Conservation (phyloP, 64 coral and sea anemone genomes). For the Acropora tenuis region DNA sequence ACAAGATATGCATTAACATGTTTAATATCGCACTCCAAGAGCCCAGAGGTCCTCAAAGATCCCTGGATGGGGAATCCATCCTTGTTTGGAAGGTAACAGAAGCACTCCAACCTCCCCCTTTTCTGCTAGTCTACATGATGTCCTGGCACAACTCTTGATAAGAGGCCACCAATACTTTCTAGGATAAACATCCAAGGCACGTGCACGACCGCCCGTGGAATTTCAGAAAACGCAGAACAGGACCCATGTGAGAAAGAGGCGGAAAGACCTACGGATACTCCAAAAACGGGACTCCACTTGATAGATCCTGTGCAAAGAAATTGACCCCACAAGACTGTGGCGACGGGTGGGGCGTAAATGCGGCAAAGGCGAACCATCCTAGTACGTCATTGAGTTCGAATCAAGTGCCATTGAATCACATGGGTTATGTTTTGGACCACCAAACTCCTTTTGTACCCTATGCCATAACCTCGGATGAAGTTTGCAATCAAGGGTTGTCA, state of each 20-base stretch:
- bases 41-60: conserved; percentile 33
- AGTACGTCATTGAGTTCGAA: neutral
- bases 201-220: neutral
- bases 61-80: conserved; percentile 31
- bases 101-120: neutral
- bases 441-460: no score
- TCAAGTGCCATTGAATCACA: no score
- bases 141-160: neutral
- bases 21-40: neutral
- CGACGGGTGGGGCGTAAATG: conserved; percentile 26
- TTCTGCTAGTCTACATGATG: conserved; percentile 6
- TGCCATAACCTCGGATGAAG: neutral
- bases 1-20: neutral
- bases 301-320: conserved; percentile 8
- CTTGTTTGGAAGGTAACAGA: conserved; percentile 7
- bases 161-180: conserved; percentile 32
- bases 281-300: neutral
- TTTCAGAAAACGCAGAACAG: neutral
- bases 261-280: neutral
- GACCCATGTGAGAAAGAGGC: neutral
- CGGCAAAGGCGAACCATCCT: neutral
- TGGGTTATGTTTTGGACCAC: no score
- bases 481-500: no score
- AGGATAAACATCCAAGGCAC: conserved; percentile 14
- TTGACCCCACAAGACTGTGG: neutral